These are phyloP conservation scores for Apteryx mantelli DNA, from an alignment of 2,113 vertebrate species.

Conservation along the genomic window DNA sequence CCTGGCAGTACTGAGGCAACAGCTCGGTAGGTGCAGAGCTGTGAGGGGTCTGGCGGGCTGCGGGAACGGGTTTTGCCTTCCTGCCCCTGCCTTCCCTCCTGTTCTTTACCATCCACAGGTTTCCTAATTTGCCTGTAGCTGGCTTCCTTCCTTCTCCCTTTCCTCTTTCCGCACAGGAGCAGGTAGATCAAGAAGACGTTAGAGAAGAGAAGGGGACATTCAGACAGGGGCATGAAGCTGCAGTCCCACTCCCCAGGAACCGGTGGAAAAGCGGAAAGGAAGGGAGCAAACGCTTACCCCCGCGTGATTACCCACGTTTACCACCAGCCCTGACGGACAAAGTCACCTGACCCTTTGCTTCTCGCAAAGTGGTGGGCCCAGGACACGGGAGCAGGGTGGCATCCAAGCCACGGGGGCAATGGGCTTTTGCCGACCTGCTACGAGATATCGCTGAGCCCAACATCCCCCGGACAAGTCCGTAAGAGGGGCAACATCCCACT, in stretches of 20 bases:
- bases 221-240: not conserved
- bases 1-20: not conserved
- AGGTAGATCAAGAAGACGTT: not conserved
- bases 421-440: not conserved
- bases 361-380: not conserved
- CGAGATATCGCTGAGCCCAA: not conserved
- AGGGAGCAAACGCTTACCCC: not conserved
- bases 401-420: not conserved
- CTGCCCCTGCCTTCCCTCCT: not conserved
- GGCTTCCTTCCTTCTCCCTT: not conserved
- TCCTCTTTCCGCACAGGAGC: not conserved
- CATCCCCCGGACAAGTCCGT: not conserved
- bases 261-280: not conserved
- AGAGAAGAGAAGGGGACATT: not conserved
- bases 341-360: not conserved
- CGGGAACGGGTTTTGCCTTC: not conserved
- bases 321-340: not conserved
- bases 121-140: not conserved
- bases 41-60: not conserved
- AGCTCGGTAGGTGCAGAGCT: not conserved
- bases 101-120: not conserved
- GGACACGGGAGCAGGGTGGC: not conserved
- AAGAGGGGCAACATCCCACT: too few species aligned
- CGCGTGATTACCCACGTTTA: not conserved
- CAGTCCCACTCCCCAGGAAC: not conserved